Evolutionary conservation across 1,140 invertebrate genomes (phyloP), one percentile per base, ranked within the genome.

Genomic region (Brachionus paranguensis): DNA sequence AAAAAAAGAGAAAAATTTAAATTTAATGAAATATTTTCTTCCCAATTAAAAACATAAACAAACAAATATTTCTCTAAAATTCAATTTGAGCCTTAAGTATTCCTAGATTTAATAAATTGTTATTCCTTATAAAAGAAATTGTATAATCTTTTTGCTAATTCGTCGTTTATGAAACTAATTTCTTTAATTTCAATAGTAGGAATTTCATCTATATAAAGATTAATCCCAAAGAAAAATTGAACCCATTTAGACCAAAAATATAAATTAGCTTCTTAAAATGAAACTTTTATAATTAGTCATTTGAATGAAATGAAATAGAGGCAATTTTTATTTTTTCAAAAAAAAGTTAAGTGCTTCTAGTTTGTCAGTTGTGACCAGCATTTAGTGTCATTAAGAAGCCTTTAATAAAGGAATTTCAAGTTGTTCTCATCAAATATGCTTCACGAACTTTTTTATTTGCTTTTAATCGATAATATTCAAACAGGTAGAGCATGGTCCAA

Each of bases 151-250:
- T 43, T 72, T 0, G 68, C 37, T 72, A 72, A 72, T 72, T 43
- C 68, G 68, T 43, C 68, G 68, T 72, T 72, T 72, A 72, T 43
- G 68, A 72, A 72, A 72, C 41, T 33, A 68, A 68, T n/a, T 72
- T 72, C 68, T 17, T 27, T 60, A 60, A 60, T 72, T 72, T 72
- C 2, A 72, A 43, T 43, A 43, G 17, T 20, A 72, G 41, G 41
- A 72, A 72, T 72, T 72, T 72, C 68, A 72, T 72, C 68, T 68
- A 14, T 17, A 72, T 45, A 72, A 72, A 72, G 37, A 43, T 72
- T 72, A 72, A 72, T 72, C 68, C 68, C 41, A 43, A 43, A 17
- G 68, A 37, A 72, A 68, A 29, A 72, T 72, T 43, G 68, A 43
- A 41, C 12, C 33, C 41, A 72, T 41, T 72, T 43, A 72, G 68